Percentiles rank a stretch among this genome's conserved stretches.
Conservation (phyloP, 2,797 vertebrate species). For the Sarcophilus harrisii region DNA sequence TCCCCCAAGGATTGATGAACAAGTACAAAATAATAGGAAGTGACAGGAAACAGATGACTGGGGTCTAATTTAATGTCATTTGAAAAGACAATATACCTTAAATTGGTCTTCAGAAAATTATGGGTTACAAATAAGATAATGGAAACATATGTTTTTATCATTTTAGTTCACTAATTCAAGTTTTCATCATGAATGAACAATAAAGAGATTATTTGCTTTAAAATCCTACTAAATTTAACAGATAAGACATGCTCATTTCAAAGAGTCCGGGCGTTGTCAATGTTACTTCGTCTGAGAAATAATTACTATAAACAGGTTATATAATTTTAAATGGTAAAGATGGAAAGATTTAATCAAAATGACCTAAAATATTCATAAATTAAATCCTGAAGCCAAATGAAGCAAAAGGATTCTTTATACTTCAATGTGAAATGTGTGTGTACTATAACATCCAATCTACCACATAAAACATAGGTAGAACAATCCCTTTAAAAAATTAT, state of each 20-base stretch:
- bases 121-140: constrained; percentile 80
- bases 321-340: constrained; percentile 1
- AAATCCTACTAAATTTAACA: constrained; percentile 72
- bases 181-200: constrained; percentile 72
- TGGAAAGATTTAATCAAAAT: neutral
- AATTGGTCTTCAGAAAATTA: constrained; percentile 88
- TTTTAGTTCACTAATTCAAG: constrained; percentile 82
- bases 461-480: neutral
- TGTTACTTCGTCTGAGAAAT: constrained; percentile 19
- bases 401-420: constrained; percentile 38
- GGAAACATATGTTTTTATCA: constrained; percentile 79
- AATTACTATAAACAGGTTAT: constrained; percentile 46
- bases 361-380: neutral
- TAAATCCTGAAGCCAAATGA: constrained; percentile 7
- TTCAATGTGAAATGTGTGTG: constrained; percentile 21
- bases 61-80: constrained; percentile 88
- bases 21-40: constrained; percentile 89
- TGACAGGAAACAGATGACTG: constrained; percentile 90
- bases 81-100: constrained; percentile 88
- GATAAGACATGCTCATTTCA: constrained; percentile 67
- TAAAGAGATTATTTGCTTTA: constrained; percentile 73
- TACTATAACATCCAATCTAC: constrained; percentile 31
- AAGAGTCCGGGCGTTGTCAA: constrained; percentile 60
- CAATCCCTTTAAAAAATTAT: constrained; percentile 12
- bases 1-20: constrained; percentile 89